A percentile compares a stretch with the other conserved stretches of the same genome.
phyloP scores from a whole-genome alignment of 2,888 invertebrate genomes.

The Corythucha ciliata region DNA sequence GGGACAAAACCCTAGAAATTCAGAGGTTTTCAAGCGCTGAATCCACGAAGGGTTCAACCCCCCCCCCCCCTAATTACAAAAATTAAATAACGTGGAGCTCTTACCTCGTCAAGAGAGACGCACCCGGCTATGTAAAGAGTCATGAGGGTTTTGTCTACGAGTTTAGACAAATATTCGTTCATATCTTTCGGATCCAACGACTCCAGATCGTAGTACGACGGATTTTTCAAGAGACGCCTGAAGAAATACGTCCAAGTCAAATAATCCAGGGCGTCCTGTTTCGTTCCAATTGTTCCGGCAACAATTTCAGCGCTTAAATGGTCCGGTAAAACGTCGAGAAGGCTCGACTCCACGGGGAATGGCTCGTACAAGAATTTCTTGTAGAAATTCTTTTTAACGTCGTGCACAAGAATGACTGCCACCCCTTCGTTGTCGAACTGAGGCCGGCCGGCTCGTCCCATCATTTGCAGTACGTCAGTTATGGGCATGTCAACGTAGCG shows the following conservation, averaged over 20 bases:
- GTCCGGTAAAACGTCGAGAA: slow-evolving; percentile 83
- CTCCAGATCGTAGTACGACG: slow-evolving; percentile 77
- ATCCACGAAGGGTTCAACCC: no score
- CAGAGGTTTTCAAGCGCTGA: no score
- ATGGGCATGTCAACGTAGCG: slow-evolving; percentile 99
- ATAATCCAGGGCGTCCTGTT: slow-evolving; percentile 90
- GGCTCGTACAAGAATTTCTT: slow-evolving; percentile 98
- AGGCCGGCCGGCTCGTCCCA: slow-evolving; percentile 96
- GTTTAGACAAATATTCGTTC: slow-evolving; percentile 64
- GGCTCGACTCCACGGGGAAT: slow-evolving; percentile 95
- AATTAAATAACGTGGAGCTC: no score
- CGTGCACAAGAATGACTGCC: slow-evolving; percentile 83
- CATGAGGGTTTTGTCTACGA: slow-evolving; percentile 69
- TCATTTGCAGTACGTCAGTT: slow-evolving; percentile 99
- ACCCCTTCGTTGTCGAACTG: slow-evolving; percentile 91
- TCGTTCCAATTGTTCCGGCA: slow-evolving; percentile 86
- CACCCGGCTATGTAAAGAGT: slow-evolving; percentile 69
- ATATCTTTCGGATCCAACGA: slow-evolving; percentile 57
- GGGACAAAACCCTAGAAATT: no score
- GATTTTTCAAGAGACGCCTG: slow-evolving; percentile 74
- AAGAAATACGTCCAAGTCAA: slow-evolving; percentile 99
- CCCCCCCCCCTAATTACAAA: no score
- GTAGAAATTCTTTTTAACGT: slow-evolving; percentile 96
- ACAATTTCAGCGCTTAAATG: slow-evolving; percentile 96
- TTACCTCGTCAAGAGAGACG: slow-evolving; percentile 63